Percentiles rank a stretch among this genome's conserved stretches.
These are phyloP conservation scores for Capromys pilorides DNA, from an alignment of 2,797 vertebrate genomes.

Conservation along the genomic window DNA sequence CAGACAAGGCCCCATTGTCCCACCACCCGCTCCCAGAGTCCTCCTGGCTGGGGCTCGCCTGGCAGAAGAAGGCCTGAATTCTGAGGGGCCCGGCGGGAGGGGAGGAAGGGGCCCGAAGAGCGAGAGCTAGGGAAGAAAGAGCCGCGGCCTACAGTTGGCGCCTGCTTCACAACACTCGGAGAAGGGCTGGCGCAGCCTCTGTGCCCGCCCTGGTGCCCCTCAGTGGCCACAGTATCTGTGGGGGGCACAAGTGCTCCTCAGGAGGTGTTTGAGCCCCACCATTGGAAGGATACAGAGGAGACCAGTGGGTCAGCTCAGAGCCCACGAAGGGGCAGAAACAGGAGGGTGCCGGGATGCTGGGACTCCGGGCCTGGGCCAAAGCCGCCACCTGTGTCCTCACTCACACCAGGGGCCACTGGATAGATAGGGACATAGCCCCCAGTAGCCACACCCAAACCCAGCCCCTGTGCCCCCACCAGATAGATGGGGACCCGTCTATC, in stretches of 20 bases:
- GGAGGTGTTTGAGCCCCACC: rapidly evolving
- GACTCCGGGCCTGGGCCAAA: background rate
- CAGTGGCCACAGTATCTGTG: rapidly evolving
- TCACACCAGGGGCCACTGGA: rapidly evolving
- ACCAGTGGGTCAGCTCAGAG: background rate
- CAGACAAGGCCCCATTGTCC: constrained; percentile 64
- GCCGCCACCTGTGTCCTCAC: background rate
- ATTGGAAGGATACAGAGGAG: background rate
- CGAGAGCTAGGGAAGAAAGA: background rate
- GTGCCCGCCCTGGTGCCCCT: background rate
- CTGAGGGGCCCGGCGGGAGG: background rate
- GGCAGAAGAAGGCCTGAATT: background rate
- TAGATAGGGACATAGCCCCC: background rate
- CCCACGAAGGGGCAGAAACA: too few relatives aligned
- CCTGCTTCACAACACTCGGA: background rate
- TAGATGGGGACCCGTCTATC: constrained; percentile 56
- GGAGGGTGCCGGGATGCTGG: background rate
- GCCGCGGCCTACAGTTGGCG: rapidly evolving
- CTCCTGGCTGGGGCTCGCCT: background rate
- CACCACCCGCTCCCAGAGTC: constrained; percentile 23
- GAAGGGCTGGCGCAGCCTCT: rapidly evolving
- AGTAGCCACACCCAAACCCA: background rate
- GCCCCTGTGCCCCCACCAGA: background rate
- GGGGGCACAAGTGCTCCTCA: background rate
- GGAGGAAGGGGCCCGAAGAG: background rate